Evolutionary conservation across 2,888 invertebrate species (phyloP), one percentile per base, ranked within the genome.

Genomic region (Hermodice carunculata): DNA sequence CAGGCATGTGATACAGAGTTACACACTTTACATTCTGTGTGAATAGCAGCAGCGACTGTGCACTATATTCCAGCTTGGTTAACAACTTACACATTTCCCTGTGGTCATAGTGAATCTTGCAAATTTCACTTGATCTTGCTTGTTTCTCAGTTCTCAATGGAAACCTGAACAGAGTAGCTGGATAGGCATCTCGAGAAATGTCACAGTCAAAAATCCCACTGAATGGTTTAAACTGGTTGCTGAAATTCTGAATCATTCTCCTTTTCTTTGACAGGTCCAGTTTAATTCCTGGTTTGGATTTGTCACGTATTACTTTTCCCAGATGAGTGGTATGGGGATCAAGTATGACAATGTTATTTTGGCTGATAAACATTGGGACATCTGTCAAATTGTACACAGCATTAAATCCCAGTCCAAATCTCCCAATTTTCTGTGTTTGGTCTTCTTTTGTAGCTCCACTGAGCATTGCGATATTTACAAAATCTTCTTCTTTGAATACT

Each of bases 341-440:
- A 67, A 83, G 80, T 11, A 83, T 77, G 5, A 81, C 79, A 22
- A 81, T 54, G 32, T 62, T 75, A 31, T 76, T 61, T 2, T 76
- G 64, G 34, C 79, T 80, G 6, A 83, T 57, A 42, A 82, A 79
- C 49, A 79, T 79, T 2, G 83, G 83, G 3, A 81, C 79, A 73
- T 83, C 83, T 6, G 82, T 82, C 8, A 83, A 42, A 58, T 83
- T 83, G 64, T 83, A 83, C n/a, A 84, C 82, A 6, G 81, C 74
- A 63, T 81, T 81, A 70, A 83, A 83, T 1, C 83, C 83, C 5
- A 81, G 73, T 4, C 81, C 81, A 76, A 81, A 81, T 57, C 64
- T 76, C 64, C 81, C 81, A 54, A 81, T 76, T 59, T 81, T 81
- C 5, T 77, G 73, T 19, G 42, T 42, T 22, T 77, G 67, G 3